Base-by-base conservation (phyloP, 1,140 invertebrate species). In the Trachelipus rathkii region DNA sequence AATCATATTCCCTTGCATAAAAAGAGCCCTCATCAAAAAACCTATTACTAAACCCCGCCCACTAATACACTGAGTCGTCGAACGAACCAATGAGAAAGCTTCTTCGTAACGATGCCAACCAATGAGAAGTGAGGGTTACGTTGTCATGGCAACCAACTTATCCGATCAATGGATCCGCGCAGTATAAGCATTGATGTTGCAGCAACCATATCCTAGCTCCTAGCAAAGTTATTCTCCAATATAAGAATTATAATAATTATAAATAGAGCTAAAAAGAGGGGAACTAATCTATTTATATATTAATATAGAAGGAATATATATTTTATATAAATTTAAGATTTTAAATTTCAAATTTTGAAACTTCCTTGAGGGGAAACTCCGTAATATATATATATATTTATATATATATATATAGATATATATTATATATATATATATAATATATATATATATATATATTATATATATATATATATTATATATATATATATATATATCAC, bases 1-100 rank as follows among this genome's bases (percentile, higher is more conserved):
- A 80, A 80, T 80, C 79, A 80, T 80, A 80, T 80, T 80, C 78
- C 79, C 76, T 74, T 80, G 79, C 79, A 80, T 80, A 60, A 80
- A 80, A 80, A 80, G 79, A 80, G 78, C 68, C 71, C 76, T 80
- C 79, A 80, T 80, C 79, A 80, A 80, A 80, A 80, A 80, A 78
- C 74, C 79, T 76, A 80, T 80, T 80, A 80, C 77, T 70, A 72
- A 70, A 46, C 77, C 44, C 77, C 77, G 24, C 77, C 77, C 73
- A 44, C 73, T 78, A 60, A 73, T 71, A 78, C 74, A 73, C 74
- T 73, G 68, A 74, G 73, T 73, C 72, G 69, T 74, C 50, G 46
- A 45, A 60, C 71, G 73, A 33, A 71, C 79, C 77, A 78, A 73
- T 75, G 66, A 74, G 43, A 46, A 53, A 67, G 53, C 73, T 53